Base-by-base conservation (phyloP, 2,113 vertebrate species). In the Dolichotis patagonum region DNA sequence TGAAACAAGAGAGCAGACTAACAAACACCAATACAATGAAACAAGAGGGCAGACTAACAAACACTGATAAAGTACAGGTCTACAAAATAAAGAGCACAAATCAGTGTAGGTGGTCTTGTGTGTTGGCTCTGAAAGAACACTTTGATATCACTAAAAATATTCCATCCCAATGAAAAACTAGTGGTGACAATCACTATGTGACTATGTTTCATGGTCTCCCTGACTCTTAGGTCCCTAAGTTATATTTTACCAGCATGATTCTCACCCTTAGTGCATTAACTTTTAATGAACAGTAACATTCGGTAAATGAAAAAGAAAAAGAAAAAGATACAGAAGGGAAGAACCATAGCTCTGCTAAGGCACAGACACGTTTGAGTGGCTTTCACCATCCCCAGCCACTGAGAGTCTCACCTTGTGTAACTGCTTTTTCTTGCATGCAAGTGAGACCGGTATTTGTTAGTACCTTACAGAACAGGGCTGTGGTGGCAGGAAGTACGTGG, bases 281-380 rank as follows among this genome's bases (percentile, higher is more conserved):
- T 62, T 84, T 73, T 38, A 88, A 93, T 91, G 56, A 77, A 49
- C 30, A 86, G 20, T 7, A 49, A 88, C 32, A 52, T 35, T 87
- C 73, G 78, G 65, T 43, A 96, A 77, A 93, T 75, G 30, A 46
- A 62, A 85, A 91, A 84, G 30, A 83, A 82, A 16, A 46, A 77
- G 35, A 14, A 49, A 49, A 52, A 52, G 8, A 60, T 6, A 89
- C 13, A 43, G 0, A 92, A 56, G 20, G 67, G 60, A 90, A 19
- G 7, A 69, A 28, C 32, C 38, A 85, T 6, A n/a, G 19, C 17
- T 54, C 26, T 9, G 30, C 38, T 30, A 13, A 65, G 49, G 71
- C 41, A 87, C 24, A 60, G 4, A 69, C 41, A 71, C 8, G 24
- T 26, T 9, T n/a, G 65, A 28, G 17, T 13, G 30, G 32, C 19